These are phyloP conservation scores for Chrysodeixis includens DNA, from an alignment of 2,888 invertebrate species.

Conservation along the genomic window DNA sequence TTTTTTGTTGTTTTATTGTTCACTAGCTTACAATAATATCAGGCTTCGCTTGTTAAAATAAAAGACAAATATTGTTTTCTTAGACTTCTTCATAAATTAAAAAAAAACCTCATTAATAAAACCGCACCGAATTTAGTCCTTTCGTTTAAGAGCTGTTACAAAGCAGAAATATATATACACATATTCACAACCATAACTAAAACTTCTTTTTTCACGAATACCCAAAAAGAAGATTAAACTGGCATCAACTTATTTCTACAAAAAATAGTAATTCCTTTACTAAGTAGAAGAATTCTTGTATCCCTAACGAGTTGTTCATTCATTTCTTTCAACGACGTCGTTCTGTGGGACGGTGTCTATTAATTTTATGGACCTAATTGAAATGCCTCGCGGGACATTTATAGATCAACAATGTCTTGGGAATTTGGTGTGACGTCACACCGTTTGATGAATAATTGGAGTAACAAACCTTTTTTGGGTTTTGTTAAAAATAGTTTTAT, in stretches of 20 bases:
- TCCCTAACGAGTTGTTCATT: conserved; percentile 26
- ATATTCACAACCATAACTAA: too few relatives aligned
- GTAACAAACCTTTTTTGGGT: conserved; percentile 26
- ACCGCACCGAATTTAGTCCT: too few relatives aligned
- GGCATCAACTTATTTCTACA: background rate
- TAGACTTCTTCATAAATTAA: too few relatives aligned
- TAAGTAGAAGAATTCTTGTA: conserved; percentile 21
- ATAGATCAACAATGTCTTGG: conserved; percentile 25
- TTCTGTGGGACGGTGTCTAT: conserved; percentile 22
- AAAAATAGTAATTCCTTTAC: conserved; percentile 6
- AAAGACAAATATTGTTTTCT: too few relatives aligned
- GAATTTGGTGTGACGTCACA: conserved; percentile 26
- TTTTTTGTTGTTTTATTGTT: too few relatives aligned
- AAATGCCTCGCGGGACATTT: conserved; percentile 18
- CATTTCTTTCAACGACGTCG: conserved; percentile 16
- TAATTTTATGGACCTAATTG: conserved; percentile 38
- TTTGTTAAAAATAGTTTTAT: conserved; percentile 20
- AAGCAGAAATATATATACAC: too few relatives aligned
- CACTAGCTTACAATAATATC: too few relatives aligned
- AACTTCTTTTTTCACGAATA: too few relatives aligned
- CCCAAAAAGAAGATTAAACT: too few relatives aligned
- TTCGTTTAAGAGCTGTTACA: too few relatives aligned
- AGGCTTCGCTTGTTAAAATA: too few relatives aligned
- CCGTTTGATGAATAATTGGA: conserved; percentile 7
- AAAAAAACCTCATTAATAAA: too few relatives aligned